Percentiles rank a stretch among this genome's conserved stretches.
Evolutionary conservation across 2,113 vertebrate species (phyloP).

Genomic region (Speoplatyrhinus poulsoni): DNA sequence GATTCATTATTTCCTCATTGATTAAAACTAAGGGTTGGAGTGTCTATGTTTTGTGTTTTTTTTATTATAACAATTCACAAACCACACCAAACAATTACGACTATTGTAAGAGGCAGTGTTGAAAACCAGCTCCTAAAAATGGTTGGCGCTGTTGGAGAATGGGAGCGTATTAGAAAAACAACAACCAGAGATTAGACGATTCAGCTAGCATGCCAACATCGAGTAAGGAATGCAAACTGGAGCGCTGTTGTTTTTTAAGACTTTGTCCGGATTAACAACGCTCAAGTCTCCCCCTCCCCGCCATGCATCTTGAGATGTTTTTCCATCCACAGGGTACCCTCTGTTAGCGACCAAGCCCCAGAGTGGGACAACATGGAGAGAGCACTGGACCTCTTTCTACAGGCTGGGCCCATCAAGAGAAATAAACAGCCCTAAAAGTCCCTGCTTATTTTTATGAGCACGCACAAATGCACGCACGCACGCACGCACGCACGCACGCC

Average conservation of each 20-base stretch:
- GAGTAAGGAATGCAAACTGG: slow-evolving; percentile 55
- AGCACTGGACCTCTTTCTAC: slow-evolving; percentile 44
- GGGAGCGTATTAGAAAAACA: slow-evolving; percentile 23
- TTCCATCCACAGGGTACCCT: slow-evolving; percentile 61
- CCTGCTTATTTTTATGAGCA: slow-evolving; percentile 10
- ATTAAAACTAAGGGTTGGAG: background rate
- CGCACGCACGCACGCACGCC: background rate
- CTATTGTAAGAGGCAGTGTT: background rate
- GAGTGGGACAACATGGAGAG: slow-evolving; percentile 44
- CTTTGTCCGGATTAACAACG: slow-evolving; percentile 31
- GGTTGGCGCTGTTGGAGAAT: slow-evolving; percentile 9
- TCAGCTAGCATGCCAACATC: slow-evolving; percentile 30
- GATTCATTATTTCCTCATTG: slow-evolving; percentile 7
- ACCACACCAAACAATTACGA: background rate
- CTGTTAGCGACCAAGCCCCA: slow-evolving; percentile 65
- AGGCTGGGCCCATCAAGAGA: slow-evolving; percentile 27
- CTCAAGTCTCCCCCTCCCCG: background rate
- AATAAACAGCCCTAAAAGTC: slow-evolving; percentile 29
- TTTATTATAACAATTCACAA: background rate
- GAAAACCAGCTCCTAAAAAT: slow-evolving; percentile 10
- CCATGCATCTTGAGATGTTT: slow-evolving; percentile 47
- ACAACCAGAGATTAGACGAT: slow-evolving; percentile 31
- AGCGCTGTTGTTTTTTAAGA: slow-evolving; percentile 45
- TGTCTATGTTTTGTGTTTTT: background rate
- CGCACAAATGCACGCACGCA: background rate